Conservation (phyloP, 2,113 vertebrate species). For the Lota lota region DNA sequence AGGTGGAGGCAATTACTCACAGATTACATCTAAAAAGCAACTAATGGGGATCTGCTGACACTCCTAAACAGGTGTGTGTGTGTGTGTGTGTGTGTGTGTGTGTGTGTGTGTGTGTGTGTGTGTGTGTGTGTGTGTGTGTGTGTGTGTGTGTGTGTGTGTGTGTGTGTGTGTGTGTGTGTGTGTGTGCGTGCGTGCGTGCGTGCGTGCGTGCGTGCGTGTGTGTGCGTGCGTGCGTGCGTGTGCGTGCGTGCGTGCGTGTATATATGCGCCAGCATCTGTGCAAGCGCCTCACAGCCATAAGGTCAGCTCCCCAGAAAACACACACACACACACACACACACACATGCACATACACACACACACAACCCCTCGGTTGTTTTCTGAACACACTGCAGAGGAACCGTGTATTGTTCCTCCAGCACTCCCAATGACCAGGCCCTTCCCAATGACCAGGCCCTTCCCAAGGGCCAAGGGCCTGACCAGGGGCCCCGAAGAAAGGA, state of each 20-base stretch:
- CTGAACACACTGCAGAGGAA: conserved; percentile 12
- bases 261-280: too few species aligned
- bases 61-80: conserved; percentile 55
- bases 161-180: too few species aligned
- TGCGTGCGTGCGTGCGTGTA: too few species aligned
- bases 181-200: too few species aligned
- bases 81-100: conserved; percentile 10
- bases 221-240: too few species aligned
- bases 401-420: conserved; percentile 58
- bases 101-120: too few species aligned
- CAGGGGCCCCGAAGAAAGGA: conserved; percentile 16
- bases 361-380: background rate
- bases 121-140: too few species aligned
- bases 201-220: too few species aligned
- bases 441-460: conserved; percentile 63
- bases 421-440: conserved; percentile 3
- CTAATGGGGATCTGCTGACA: conserved; percentile 42
- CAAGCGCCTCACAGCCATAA: background rate
- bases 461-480: conserved; percentile 64
- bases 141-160: too few species aligned
- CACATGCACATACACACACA: background rate
- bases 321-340: background rate
- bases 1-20: conserved; percentile 58
- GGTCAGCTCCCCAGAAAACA: background rate
- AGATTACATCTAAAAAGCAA: conserved; percentile 73